These are phyloP conservation scores for Leucoraja erinaceus DNA, from an alignment of 2,113 vertebrate species.

Conservation along the genomic window DNA sequence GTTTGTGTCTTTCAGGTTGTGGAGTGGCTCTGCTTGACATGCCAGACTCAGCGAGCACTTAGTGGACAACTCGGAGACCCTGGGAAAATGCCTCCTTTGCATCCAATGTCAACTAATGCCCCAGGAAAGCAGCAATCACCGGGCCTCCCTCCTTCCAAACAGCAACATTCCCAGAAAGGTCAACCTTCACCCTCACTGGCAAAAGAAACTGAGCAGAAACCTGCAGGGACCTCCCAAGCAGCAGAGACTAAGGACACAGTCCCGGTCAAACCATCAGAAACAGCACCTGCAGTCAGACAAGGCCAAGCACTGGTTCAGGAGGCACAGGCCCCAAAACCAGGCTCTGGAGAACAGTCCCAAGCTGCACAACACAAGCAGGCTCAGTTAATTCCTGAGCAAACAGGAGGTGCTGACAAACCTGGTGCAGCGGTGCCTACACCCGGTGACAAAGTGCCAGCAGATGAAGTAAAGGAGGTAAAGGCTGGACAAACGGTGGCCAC, in stretches of 20 bases:
- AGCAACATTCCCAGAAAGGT: slow-evolving; percentile 47
- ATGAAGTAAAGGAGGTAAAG: background rate
- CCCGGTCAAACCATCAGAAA: background rate
- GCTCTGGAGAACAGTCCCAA: background rate
- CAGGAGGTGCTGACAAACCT: background rate
- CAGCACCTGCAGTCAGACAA: background rate
- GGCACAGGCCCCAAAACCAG: background rate
- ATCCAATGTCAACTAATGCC: slow-evolving; percentile 55
- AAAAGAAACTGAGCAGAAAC: background rate
- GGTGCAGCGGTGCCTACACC: too few species aligned
- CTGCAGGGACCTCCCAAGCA: too few species aligned
- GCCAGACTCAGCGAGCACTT: slow-evolving; percentile 85
- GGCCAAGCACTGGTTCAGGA: background rate
- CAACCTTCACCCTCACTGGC: background rate
- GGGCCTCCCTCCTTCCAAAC: slow-evolving; percentile 47
- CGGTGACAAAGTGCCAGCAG: too few species aligned
- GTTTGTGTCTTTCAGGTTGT: slow-evolving; percentile 59
- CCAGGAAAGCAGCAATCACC: slow-evolving; percentile 49
- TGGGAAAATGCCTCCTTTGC: slow-evolving; percentile 56
- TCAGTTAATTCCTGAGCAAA: background rate
- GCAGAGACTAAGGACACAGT: background rate
- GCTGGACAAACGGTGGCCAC: background rate
- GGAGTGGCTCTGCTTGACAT: slow-evolving; percentile 94
- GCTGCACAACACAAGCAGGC: background rate
- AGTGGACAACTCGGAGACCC: slow-evolving; percentile 73